Evolutionary conservation across 2,888 invertebrate species (phyloP), one percentile per base, ranked within the genome.

Genomic region (Tachina grossa): DNA sequence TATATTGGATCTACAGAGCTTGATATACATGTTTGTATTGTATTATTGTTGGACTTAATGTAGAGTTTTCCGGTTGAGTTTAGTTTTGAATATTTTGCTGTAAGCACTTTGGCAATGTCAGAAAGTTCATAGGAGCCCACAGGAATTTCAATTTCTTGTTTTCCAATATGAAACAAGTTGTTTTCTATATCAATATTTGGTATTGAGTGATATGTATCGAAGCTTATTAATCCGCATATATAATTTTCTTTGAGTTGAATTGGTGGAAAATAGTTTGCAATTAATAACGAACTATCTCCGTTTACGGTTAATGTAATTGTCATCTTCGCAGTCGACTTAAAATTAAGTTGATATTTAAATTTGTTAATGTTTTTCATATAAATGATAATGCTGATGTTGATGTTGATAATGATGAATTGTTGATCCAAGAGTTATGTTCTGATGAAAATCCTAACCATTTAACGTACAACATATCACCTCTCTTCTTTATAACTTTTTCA

Each of bases 361-460:
- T 31, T 31, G 31, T 31, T 31, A 31, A 31, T 43, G 19, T 9
- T 41, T 53, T 55, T 53, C 11, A 47, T 45, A 47, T 3, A 22
- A 22, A 19, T 19, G 22, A 59, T 59, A 14, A 31, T 31, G 14
- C 14, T 59, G 59, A 51, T 14, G 14, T n/a, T 51, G 14, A 14
- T n/a, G 14, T 14, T 51, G n/a, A 66, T 31, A 22, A 31, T 43
- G 10, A 39, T 66, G 49, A 81, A 49, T 68, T 85, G 77, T 88
- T 79, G 59, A 90, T 89, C 89, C 89, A 90, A 61, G 88, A 88
- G 74, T 89, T 90, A 69, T 90, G 87, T 45, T 81, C 78, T 49
- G 83, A 80, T 61, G 85, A 83, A 49, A 90, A 85, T 45, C 89
- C 89, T 66, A 90, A 80, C 89, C 90, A 90, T 71, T 84, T 87